Conservation (phyloP, 2,797 vertebrate genomes). For the Ataeniobius toweri region DNA sequence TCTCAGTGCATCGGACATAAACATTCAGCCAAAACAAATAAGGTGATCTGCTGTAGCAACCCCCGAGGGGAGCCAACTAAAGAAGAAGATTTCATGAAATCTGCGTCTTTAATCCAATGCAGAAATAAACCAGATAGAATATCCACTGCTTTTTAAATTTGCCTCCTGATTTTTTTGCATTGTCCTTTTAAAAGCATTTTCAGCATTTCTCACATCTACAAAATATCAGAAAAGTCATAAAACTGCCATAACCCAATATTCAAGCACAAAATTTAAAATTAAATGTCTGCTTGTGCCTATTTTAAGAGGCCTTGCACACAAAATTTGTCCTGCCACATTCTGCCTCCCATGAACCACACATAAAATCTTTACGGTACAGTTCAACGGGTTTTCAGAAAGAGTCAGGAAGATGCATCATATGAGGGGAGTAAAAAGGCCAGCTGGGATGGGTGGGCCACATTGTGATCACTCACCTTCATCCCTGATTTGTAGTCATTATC, state of each 20-base stretch:
- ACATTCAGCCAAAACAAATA: too few species aligned
- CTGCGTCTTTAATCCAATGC: too few species aligned
- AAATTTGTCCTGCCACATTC: conserved; percentile 35
- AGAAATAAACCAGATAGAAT: too few species aligned
- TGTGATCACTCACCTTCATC: conserved; percentile 86
- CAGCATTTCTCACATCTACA: neutral
- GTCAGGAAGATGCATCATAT: conserved; percentile 78
- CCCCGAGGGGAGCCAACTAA: too few species aligned
- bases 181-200: too few species aligned
- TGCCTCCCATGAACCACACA: conserved; percentile 54
- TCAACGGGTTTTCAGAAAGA: conserved; percentile 75
- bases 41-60: too few species aligned
- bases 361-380: conserved; percentile 66
- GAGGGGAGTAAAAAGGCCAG: conserved; percentile 82
- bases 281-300: neutral
- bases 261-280: neutral
- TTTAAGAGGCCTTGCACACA: conserved; percentile 14
- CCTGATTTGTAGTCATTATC: conserved; percentile 87
- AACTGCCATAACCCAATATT: neutral
- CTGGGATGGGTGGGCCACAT: conserved; percentile 84
- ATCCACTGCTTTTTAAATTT: too few species aligned
- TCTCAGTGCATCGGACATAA: too few species aligned
- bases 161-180: too few species aligned
- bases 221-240: neutral
- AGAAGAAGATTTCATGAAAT: too few species aligned